phyloP scores from a whole-genome alignment of 2,797 vertebrate genomes.

The Tachyglossus aculeatus region DNA sequence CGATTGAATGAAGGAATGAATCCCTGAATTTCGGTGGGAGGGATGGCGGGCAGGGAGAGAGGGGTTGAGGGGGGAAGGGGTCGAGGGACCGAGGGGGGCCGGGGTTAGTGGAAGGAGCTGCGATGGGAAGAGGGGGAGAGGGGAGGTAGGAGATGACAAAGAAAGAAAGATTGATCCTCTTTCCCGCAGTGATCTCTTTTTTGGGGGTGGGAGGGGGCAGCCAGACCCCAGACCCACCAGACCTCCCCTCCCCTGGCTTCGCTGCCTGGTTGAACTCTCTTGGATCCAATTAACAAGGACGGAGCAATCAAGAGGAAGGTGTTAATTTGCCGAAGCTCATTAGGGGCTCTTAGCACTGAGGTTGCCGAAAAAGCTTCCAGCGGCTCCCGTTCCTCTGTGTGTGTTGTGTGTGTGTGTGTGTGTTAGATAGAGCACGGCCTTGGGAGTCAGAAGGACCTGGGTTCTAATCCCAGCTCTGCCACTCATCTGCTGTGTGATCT shows the following conservation, averaged over 20 bases:
- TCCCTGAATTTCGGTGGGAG: constrained; percentile 19
- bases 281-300: constrained; percentile 67
- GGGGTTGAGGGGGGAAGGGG: constrained; percentile 5
- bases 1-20: too few relatives aligned
- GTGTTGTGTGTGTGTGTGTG: too few relatives aligned
- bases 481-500: too few relatives aligned
- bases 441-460: too few relatives aligned
- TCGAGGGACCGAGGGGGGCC: constrained; percentile 21
- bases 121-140: not conserved
- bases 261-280: constrained; percentile 20
- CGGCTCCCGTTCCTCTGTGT: constrained; percentile 57
- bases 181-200: too few relatives aligned
- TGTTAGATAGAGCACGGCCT: too few relatives aligned
- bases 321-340: constrained; percentile 65
- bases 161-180: too few relatives aligned
- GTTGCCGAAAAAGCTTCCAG: too few relatives aligned
- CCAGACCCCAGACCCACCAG: not conserved
- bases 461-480: too few relatives aligned
- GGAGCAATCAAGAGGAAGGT: constrained; percentile 75
- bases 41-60: constrained; percentile 6
- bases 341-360: constrained; percentile 64
- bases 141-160: not conserved
- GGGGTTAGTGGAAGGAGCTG: not conserved
- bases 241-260: not conserved
- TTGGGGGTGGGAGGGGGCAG: not conserved